A percentile compares a stretch with the other conserved stretches of the same genome.
phyloP scores from a whole-genome alignment of 2,113 vertebrate species.

The Chaetodon trifascialis region DNA sequence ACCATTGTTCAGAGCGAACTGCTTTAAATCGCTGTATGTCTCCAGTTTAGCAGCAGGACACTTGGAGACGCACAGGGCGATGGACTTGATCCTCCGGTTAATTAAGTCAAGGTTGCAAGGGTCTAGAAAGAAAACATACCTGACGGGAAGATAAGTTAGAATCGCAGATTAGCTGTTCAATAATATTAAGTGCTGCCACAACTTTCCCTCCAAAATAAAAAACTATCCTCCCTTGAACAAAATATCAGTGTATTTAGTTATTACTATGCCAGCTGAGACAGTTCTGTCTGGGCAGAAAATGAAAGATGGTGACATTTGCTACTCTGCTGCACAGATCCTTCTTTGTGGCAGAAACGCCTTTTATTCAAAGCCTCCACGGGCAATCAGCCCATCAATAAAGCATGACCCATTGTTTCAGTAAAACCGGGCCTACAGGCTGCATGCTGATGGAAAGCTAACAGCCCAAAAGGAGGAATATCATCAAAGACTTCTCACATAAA shows the following conservation, averaged over 20 bases:
- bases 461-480: slow-evolving; percentile 3
- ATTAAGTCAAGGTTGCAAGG: slow-evolving; percentile 95
- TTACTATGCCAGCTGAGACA: slow-evolving; percentile 20
- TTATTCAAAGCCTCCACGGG: slow-evolving; percentile 69
- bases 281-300: slow-evolving; percentile 45
- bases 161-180: background rate
- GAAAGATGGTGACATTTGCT: slow-evolving; percentile 72
- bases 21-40: slow-evolving; percentile 87
- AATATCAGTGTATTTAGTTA: slow-evolving; percentile 14
- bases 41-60: slow-evolving; percentile 89
- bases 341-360: slow-evolving; percentile 77
- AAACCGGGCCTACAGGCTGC: slow-evolving; percentile 50
- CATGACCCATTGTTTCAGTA: slow-evolving; percentile 77
- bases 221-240: background rate
- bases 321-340: slow-evolving; percentile 62
- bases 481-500: slow-evolving; percentile 28
- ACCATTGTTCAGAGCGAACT: slow-evolving; percentile 92
- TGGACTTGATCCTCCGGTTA: slow-evolving; percentile 90
- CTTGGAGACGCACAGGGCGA: slow-evolving; percentile 92
- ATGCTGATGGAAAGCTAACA: slow-evolving; percentile 48
- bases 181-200: background rate
- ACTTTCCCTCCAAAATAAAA: background rate
- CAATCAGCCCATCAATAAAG: slow-evolving; percentile 77
- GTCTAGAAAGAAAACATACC: slow-evolving; percentile 97
- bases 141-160: slow-evolving; percentile 59